Percentiles rank a stretch among this genome's conserved stretches.
These are phyloP conservation scores for Mamestra brassicae DNA, from an alignment of 2,888 invertebrate genomes.

Conservation along the genomic window DNA sequence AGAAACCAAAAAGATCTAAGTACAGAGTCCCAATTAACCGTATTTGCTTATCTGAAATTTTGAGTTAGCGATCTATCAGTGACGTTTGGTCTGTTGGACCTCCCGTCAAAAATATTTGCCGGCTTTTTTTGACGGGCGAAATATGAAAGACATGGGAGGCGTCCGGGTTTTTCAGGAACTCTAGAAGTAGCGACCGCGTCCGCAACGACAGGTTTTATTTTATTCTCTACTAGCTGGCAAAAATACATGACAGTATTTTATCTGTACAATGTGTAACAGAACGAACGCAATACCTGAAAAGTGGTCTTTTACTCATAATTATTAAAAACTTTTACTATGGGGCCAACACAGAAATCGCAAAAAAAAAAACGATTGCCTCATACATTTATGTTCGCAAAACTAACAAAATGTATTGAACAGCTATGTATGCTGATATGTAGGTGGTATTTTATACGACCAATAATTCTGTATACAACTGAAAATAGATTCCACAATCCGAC, in stretches of 20 bases:
- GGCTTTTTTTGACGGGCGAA: not conserved
- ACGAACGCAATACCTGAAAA: too few species aligned
- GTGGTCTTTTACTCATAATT: too few species aligned
- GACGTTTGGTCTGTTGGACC: not conserved
- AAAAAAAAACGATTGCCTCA: too few species aligned
- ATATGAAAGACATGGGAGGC: not conserved
- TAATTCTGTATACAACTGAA: constrained; percentile 1
- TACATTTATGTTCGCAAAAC: too few species aligned
- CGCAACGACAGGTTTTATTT: too few species aligned
- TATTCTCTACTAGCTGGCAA: too few species aligned
- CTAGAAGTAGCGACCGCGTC: not conserved
- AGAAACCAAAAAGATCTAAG: constrained; percentile 40
- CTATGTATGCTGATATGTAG: too few species aligned
- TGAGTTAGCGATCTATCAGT: constrained; percentile 29
- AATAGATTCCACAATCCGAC: constrained; percentile 9
- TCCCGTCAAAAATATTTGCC: not conserved
- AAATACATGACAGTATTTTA: too few species aligned
- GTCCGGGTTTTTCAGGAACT: not conserved
- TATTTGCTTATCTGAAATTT: constrained; percentile 46
- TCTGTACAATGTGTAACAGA: too few species aligned
- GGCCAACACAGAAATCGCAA: too few species aligned
- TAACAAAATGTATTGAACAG: too few species aligned
- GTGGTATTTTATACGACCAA: not conserved
- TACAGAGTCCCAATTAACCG: constrained; percentile 56
- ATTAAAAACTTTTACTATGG: too few species aligned